Conservation (phyloP, 64 coral and sea anemone genomes). For the Acropora yongei region DNA sequence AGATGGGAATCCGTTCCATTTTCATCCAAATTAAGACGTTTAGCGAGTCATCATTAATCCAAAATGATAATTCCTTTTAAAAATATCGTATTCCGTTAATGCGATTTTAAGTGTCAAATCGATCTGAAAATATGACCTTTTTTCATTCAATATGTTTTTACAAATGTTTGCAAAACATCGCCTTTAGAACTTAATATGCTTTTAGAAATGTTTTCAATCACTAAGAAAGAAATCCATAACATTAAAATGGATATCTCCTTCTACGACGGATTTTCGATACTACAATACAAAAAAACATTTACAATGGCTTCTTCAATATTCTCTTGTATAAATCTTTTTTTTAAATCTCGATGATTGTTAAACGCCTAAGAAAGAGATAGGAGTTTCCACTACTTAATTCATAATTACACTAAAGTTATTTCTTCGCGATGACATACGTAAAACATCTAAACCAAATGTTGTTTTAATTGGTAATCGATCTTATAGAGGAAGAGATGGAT, state of each 20-base stretch:
- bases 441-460: conserved; percentile 22
- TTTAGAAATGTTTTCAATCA: background rate
- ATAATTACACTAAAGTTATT: background rate
- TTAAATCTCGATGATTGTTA: background rate
- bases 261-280: too few species aligned
- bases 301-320: too few species aligned
- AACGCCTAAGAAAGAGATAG: background rate
- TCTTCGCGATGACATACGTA: background rate
- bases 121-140: too few species aligned
- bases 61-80: too few species aligned
- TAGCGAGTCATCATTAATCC: background rate
- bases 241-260: too few species aligned
- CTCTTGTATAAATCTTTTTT: background rate
- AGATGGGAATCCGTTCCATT: background rate
- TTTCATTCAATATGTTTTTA: too few species aligned
- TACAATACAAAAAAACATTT: too few species aligned
- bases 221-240: too few species aligned
- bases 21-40: background rate
- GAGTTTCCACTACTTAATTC: background rate
- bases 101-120: background rate
- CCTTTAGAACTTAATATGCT: background rate
- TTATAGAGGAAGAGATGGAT: background rate
- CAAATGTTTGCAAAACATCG: background rate
- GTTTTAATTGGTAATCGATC: conserved; percentile 43
- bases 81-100: too few species aligned